Evolutionary conservation across 2,888 invertebrate species (phyloP).

Genomic region (Gasteruption jaculator): DNA sequence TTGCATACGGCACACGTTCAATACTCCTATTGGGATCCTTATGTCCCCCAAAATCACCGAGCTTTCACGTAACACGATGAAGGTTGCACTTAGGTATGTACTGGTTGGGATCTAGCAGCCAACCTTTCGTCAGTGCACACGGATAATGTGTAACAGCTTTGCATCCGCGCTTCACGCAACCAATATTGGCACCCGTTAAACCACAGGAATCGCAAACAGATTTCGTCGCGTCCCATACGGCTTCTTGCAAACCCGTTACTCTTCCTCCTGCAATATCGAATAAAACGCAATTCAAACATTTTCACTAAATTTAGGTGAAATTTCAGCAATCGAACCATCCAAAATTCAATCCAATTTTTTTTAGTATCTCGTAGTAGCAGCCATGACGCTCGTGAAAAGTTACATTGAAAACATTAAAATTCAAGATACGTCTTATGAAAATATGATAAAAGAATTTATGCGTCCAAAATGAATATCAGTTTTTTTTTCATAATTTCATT

Average conservation of each 20-base stretch:
- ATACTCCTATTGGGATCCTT: too few species aligned
- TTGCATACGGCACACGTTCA: too few species aligned
- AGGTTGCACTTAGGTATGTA: conserved; percentile 48
- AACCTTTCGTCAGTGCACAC: conserved; percentile 49
- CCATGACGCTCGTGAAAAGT: too few species aligned
- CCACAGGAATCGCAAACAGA: conserved; percentile 48
- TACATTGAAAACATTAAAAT: too few species aligned
- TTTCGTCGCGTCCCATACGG: conserved; percentile 47
- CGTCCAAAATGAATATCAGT: too few species aligned
- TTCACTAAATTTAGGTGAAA: conserved; percentile 1
- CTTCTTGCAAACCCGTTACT: conserved; percentile 47
- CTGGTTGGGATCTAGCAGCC: conserved; percentile 45
- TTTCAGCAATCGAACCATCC: not conserved
- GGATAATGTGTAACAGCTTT: conserved; percentile 50
- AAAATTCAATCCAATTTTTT: too few species aligned
- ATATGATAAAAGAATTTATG: too few species aligned
- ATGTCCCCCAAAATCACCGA: conserved; percentile 29
- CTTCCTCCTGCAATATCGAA: conserved; percentile 36
- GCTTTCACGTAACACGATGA: conserved; percentile 46
- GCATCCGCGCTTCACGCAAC: conserved; percentile 50
- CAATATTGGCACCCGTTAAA: conserved; percentile 49
- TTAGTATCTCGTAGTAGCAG: too few species aligned
- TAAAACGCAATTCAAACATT: not conserved
- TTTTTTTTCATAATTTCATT: too few species aligned
- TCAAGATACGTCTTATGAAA: too few species aligned